Evolutionary conservation across 1,140 invertebrate genomes (phyloP).

Genomic region (Bombus vancouverensis): DNA sequence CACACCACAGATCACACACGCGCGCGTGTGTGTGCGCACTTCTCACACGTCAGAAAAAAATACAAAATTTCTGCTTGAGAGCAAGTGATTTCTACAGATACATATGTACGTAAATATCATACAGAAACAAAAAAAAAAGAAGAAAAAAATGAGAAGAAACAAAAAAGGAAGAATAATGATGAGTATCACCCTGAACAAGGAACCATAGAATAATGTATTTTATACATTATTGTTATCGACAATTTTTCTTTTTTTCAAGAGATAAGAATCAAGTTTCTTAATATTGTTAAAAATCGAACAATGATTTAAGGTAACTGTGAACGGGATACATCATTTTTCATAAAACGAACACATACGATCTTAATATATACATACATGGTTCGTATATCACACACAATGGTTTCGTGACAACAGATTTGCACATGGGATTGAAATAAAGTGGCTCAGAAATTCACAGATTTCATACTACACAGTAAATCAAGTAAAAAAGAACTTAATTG

Average conservation of each 20-base stretch:
- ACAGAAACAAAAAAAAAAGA: conserved; percentile 15
- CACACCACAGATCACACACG: not conserved
- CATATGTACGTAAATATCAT: conserved; percentile 22
- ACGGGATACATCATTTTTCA: conserved; percentile 40
- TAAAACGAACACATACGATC: conserved; percentile 30
- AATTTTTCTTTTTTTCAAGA: not conserved
- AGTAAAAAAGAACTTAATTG: not conserved
- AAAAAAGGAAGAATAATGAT: conserved; percentile 42
- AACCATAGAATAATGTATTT: conserved; percentile 51
- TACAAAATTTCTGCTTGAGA: conserved; percentile 61
- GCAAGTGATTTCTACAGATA: conserved; percentile 25
- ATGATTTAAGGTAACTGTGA: not conserved
- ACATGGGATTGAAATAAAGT: not conserved
- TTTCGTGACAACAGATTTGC: conserved; percentile 20
- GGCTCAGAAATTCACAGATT: conserved; percentile 3
- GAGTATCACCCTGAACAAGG: conserved; percentile 58
- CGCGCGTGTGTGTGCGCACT: not conserved
- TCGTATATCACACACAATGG: conserved; percentile 25
- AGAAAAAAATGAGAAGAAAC: conserved; percentile 10
- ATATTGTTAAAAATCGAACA: not conserved
- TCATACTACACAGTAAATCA: not conserved
- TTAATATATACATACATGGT: conserved; percentile 40
- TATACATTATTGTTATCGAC: not conserved
- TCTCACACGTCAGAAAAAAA: conserved; percentile 51
- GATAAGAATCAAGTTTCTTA: not conserved